phyloP scores from a whole-genome alignment of 2,888 invertebrate species.

The Plagodis pulveraria region DNA sequence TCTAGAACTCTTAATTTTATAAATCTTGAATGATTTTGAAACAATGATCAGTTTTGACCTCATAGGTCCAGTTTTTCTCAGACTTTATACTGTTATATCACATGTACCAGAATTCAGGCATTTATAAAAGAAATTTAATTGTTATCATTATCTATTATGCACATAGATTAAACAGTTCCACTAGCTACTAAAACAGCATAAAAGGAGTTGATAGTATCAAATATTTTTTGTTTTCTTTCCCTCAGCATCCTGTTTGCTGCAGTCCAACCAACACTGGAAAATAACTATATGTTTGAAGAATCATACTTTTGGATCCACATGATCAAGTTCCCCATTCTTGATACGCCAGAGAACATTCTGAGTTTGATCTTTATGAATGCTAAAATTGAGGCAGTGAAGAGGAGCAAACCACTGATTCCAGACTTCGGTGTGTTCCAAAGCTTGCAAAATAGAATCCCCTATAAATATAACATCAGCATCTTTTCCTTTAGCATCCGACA shows the following conservation, averaged over 20 bases:
- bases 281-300: background rate
- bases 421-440: slow-evolving; percentile 92
- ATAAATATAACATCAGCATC: slow-evolving; percentile 97
- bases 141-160: too few relatives aligned
- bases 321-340: slow-evolving; percentile 94
- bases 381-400: slow-evolving; percentile 95
- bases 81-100: too few relatives aligned
- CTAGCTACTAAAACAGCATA: too few relatives aligned
- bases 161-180: too few relatives aligned
- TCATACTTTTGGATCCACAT: slow-evolving; percentile 93
- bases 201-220: too few relatives aligned
- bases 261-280: background rate
- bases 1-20: too few relatives aligned
- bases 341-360: slow-evolving; percentile 96
- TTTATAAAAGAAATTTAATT: too few relatives aligned
- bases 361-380: slow-evolving; percentile 94
- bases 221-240: too few relatives aligned
- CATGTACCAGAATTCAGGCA: too few relatives aligned
- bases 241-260: background rate
- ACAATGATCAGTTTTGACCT: too few relatives aligned
- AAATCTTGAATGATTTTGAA: too few relatives aligned
- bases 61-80: too few relatives aligned
- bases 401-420: slow-evolving; percentile 97
- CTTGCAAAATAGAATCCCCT: slow-evolving; percentile 94
- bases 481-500: slow-evolving; percentile 93